Conservation (phyloP, 2,113 vertebrate genomes). For the Tichodroma muraria region DNA sequence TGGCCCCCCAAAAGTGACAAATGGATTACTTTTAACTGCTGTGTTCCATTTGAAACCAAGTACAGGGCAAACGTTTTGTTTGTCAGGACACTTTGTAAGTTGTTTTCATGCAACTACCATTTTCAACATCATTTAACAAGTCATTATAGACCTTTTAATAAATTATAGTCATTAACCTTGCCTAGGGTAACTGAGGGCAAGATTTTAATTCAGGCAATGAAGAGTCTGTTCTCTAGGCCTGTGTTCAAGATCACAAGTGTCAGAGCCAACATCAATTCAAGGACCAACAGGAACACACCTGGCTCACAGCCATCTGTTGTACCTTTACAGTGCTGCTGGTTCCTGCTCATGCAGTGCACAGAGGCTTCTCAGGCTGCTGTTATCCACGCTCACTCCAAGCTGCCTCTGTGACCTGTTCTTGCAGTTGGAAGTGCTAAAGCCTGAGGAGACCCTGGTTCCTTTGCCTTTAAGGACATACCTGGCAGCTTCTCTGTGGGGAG, state of each 20-base stretch:
- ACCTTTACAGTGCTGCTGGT: background rate
- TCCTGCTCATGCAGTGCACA: background rate
- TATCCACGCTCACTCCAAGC: background rate
- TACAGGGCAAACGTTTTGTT: background rate
- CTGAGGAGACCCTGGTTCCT: background rate
- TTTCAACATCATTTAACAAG: constrained; percentile 46
- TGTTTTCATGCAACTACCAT: background rate
- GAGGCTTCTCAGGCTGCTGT: background rate
- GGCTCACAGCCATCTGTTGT: background rate
- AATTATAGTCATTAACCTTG: constrained; percentile 34
- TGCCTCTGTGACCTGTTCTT: background rate
- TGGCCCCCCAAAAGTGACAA: background rate
- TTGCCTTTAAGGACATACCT: background rate
- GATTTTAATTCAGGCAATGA: background rate
- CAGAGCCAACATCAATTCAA: background rate
- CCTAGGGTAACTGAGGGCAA: background rate
- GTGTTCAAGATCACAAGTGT: background rate
- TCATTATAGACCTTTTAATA: constrained; percentile 17
- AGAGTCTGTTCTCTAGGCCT: constrained; percentile 19
- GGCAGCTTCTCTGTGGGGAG: background rate
- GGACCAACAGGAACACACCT: background rate
- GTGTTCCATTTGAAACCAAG: background rate
- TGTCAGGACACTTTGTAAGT: background rate
- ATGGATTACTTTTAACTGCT: background rate
- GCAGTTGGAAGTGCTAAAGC: background rate